Base-by-base conservation (phyloP, 2,797 vertebrate genomes). In the Selene dorsalis region DNA sequence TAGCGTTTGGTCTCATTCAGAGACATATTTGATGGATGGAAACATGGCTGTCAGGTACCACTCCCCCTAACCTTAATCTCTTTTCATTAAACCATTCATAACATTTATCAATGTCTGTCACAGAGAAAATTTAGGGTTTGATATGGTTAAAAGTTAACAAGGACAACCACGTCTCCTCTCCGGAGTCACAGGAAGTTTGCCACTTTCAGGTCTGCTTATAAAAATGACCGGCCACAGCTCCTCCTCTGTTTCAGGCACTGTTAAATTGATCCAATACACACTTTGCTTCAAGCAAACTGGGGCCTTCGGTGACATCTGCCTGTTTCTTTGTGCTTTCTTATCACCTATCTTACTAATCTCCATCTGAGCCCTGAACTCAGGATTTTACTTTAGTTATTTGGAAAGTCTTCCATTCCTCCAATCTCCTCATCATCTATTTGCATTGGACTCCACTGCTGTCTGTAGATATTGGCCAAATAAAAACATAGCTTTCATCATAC, bases 401-500 rank as follows among this genome's bases (percentile, higher is more conserved):
- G 52, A 76, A 75, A 82, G 13, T 52, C 80, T 82, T 75, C 63
- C 30, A 30, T 73, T 75, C 67, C 48, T 81, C 67, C 69, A 64
- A 74, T 89, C 70, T 79, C 75, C 45, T 75, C 74, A 56, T 79
- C 67, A 83, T 89, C 72, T 88, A 69, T 88, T 88, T 90, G 82
- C 53, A 39, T 83, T 90, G 82, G 86, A 87, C 79, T 81, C 71
- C n/a, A 72, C 59, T 52, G 74, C 77, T 73, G 72, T 88, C 83
- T 86, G 82, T 76, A 86, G 82, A 84, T 84, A 79, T 47, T 76
- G 78, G 72, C 74, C 77, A 79, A 82, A 91, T 87, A 87, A 60
- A 85, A 90, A 87, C 79, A 84, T 60, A 30, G 73, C 80, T 88
- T 88, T 87, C 81, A 89, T 90, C 83, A 55, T 53, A 81, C 67